These are phyloP conservation scores for Oxyruncus cristatus DNA, from an alignment of 2,113 vertebrate genomes.

Conservation along the genomic window DNA sequence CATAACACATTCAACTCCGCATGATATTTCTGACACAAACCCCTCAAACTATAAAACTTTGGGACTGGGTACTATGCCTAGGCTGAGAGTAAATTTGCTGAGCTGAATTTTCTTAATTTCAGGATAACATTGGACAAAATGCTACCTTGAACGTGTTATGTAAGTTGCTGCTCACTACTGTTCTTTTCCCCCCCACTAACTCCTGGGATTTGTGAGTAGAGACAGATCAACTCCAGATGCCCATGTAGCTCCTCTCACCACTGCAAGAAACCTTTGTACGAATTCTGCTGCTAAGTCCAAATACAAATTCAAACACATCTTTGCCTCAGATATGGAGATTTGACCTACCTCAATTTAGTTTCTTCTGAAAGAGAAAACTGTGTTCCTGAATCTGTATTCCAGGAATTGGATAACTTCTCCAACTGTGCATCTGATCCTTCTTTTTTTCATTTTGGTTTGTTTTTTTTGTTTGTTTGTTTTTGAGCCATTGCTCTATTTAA, in stretches of 20 bases:
- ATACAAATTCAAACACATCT: not conserved
- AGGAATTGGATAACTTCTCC: not conserved
- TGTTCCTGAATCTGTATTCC: not conserved
- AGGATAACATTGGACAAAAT: not conserved
- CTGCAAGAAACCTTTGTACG: not conserved
- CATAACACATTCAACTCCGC: not conserved
- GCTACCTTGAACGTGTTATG: not conserved
- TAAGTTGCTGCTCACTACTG: not conserved
- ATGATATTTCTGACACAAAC: not conserved
- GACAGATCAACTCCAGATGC: not conserved
- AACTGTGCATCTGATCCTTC: not conserved
- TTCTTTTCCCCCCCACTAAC: not conserved
- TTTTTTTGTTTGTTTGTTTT: not conserved
- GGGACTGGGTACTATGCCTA: not conserved
- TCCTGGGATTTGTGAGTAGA: not conserved
- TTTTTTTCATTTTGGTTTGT: not conserved
- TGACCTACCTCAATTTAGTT: not conserved
- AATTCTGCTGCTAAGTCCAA: not conserved
- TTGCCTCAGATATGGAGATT: not conserved
- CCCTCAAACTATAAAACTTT: not conserved
- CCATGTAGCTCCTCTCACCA: not conserved
- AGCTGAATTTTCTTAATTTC: not conserved
- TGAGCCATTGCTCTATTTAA: not conserved
- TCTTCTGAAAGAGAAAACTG: not conserved
- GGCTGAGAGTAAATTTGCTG: not conserved